These are phyloP conservation scores for Agrypnia vestita DNA, from an alignment of 1,140 invertebrate species.

Conservation along the genomic window DNA sequence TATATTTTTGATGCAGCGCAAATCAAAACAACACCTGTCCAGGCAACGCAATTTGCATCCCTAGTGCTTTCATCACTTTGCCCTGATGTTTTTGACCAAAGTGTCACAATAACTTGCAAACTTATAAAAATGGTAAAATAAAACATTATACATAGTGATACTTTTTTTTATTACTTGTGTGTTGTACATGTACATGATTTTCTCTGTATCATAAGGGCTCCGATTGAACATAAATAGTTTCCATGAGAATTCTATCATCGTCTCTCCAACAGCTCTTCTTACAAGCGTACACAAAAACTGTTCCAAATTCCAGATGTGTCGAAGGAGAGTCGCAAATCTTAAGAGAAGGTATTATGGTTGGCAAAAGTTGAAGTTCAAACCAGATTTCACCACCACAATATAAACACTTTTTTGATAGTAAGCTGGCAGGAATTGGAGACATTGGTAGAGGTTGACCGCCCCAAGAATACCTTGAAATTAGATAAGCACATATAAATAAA, in stretches of 20 bases:
- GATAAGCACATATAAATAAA: not conserved
- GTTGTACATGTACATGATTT: too few species aligned
- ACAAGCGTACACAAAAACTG: conserved; percentile 83
- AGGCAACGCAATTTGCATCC: too few species aligned
- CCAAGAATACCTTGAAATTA: conserved; percentile 75
- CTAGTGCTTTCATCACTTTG: too few species aligned
- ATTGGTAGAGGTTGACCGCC: conserved; percentile 77
- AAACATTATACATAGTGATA: too few species aligned
- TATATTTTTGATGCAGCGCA: too few species aligned
- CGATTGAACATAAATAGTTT: conserved; percentile 80
- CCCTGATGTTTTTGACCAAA: too few species aligned
- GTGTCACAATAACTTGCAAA: too few species aligned
- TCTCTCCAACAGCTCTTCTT: conserved; percentile 82
- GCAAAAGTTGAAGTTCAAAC: conserved; percentile 85
- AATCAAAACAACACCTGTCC: too few species aligned
- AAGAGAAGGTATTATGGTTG: conserved; percentile 83
- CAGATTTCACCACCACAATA: conserved; percentile 79
- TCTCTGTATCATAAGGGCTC: conserved; percentile 70
- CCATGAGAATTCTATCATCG: conserved; percentile 76
- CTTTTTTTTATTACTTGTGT: too few species aligned
- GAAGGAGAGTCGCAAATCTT: conserved; percentile 70
- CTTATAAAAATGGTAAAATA: too few species aligned
- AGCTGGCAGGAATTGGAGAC: conserved; percentile 73
- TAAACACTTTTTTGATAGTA: conserved; percentile 73
- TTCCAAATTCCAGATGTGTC: conserved; percentile 82